phyloP scores from a whole-genome alignment of 2,888 invertebrate genomes.

The Beris morrisii region DNA sequence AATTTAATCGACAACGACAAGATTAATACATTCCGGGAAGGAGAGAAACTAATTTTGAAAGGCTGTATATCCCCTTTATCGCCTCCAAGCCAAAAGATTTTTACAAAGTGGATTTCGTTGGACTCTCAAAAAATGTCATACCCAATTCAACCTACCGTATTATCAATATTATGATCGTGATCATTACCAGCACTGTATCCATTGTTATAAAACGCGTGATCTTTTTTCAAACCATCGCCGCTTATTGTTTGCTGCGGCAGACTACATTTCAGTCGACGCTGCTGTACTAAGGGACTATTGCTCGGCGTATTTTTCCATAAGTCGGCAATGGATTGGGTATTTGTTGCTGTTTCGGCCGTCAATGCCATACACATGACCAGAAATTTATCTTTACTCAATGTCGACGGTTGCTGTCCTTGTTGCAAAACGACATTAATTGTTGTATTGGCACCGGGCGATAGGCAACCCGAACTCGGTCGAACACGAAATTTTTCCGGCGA shows the following conservation, averaged over 20 bases:
- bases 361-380: constrained; percentile 80
- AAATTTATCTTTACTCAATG: constrained; percentile 80
- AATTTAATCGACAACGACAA: too few species aligned
- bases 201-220: constrained; percentile 30
- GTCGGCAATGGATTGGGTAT: constrained; percentile 66
- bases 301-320: constrained; percentile 71
- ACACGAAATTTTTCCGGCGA: constrained; percentile 95
- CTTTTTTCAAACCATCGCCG: constrained; percentile 44
- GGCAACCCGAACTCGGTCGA: constrained; percentile 79
- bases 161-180: constrained; percentile 33
- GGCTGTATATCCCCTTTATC: too few species aligned
- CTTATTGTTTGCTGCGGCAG: constrained; percentile 52
- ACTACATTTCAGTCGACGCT: constrained; percentile 72
- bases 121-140: not conserved
- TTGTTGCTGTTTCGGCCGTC: constrained; percentile 61
- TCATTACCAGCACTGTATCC: constrained; percentile 14
- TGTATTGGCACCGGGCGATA: constrained; percentile 66
- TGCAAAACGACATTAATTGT: constrained; percentile 75
- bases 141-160: constrained; percentile 25
- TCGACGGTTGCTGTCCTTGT: constrained; percentile 68
- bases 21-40: too few species aligned
- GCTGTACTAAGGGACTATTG: constrained; percentile 62
- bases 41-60: too few species aligned
- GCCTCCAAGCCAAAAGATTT: too few species aligned
- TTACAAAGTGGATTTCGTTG: too few species aligned